phyloP scores from a whole-genome alignment of 1,140 invertebrate species.

The Hycleus phaleratus region DNA sequence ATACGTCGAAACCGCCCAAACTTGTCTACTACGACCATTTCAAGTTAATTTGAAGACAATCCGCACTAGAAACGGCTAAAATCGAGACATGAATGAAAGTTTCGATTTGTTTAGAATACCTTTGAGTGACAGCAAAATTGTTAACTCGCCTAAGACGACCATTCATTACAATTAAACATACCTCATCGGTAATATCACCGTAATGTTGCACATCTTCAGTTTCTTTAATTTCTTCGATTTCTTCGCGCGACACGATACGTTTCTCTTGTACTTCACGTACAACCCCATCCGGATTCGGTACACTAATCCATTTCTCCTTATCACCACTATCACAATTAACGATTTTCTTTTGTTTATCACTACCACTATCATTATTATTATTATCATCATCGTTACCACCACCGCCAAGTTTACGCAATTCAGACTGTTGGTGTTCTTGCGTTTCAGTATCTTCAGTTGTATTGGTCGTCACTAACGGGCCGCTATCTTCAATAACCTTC shows the following conservation, averaged over 20 bases:
- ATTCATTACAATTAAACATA: constrained; percentile 38
- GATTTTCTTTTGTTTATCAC: constrained; percentile 39
- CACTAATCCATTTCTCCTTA: constrained; percentile 52
- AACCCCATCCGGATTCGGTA: constrained; percentile 57
- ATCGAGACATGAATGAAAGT: no score
- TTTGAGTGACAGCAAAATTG: no score
- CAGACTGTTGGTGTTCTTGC: constrained; percentile 76
- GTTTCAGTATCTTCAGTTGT: constrained; percentile 82
- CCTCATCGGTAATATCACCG: constrained; percentile 77
- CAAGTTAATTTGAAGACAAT: no score
- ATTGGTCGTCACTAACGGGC: constrained; percentile 81
- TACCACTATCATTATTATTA: constrained; percentile 28
- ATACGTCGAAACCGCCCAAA: no score
- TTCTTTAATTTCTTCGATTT: constrained; percentile 71
- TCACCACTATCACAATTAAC: constrained; percentile 39
- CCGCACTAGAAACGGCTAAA: no score
- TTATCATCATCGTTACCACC: constrained; percentile 25
- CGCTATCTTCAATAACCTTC: constrained; percentile 78
- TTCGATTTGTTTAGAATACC: no score
- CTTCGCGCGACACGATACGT: constrained; percentile 69
- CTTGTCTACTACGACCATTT: no score
- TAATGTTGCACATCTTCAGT: constrained; percentile 74
- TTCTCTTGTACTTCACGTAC: constrained; percentile 74
- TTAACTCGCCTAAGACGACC: no score
- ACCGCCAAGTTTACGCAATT: constrained; percentile 45